A percentile compares a stretch with the other conserved stretches of the same genome.
phyloP scores from a whole-genome alignment of 2,888 invertebrate species.

The Xestia xanthographa region DNA sequence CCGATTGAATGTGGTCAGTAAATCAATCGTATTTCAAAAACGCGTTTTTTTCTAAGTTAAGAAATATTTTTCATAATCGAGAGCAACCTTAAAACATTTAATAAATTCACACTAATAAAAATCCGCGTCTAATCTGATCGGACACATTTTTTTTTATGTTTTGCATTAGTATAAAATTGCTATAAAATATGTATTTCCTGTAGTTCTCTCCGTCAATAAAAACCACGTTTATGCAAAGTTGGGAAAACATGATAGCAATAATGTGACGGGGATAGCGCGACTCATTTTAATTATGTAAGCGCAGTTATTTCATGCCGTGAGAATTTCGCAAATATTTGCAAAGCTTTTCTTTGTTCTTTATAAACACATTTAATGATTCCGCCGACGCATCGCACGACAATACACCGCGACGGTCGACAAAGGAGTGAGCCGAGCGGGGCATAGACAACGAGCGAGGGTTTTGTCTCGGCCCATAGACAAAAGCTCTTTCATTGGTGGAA shows the following conservation, averaged over 20 bases:
- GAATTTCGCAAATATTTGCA: constrained; percentile 86
- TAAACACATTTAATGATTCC: constrained; percentile 85
- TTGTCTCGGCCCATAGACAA: constrained; percentile 88
- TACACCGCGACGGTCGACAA: constrained; percentile 83
- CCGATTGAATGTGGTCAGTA: constrained; percentile 33
- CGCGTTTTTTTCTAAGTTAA: constrained; percentile 1
- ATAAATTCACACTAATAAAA: constrained; percentile 53
- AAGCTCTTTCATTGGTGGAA: constrained; percentile 87
- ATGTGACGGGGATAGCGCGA: constrained; percentile 38
- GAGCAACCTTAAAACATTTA: constrained; percentile 25
- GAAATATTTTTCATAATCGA: constrained; percentile 32
- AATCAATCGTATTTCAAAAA: neutral
- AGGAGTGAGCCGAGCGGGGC: constrained; percentile 81
- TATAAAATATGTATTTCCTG: constrained; percentile 64
- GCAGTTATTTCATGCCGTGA: constrained; percentile 69
- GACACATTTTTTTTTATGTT: constrained; percentile 44
- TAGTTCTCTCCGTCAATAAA: constrained; percentile 58
- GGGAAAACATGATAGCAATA: constrained; percentile 44
- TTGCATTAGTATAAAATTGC: constrained; percentile 59
- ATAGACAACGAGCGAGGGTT: constrained; percentile 87
- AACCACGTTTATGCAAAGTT: constrained; percentile 61
- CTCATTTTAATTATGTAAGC: constrained; percentile 61
- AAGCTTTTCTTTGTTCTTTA: constrained; percentile 76
- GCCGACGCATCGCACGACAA: constrained; percentile 82
- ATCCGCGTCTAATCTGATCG: constrained; percentile 38